Conservation (phyloP, 2,797 vertebrate species). For the Dipus sagitta region DNA sequence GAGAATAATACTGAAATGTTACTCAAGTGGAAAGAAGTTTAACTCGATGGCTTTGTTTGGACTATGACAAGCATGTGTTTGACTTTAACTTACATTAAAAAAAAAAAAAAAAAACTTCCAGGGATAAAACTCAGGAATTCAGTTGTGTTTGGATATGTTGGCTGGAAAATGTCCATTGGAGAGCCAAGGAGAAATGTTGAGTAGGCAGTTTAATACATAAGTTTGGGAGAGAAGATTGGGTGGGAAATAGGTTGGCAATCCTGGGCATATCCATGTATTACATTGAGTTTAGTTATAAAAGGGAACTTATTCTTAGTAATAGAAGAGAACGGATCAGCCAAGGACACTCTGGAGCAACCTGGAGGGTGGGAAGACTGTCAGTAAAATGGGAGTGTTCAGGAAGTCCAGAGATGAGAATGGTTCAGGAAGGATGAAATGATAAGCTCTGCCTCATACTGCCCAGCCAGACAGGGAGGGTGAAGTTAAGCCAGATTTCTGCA, state of each 20-base stretch:
- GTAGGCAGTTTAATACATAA: not conserved
- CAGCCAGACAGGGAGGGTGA: too few species aligned
- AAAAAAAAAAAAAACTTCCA: not conserved
- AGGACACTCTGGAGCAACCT: not conserved
- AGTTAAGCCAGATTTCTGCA: not conserved
- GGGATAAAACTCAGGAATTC: not conserved
- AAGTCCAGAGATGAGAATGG: not conserved
- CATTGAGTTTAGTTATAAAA: not conserved
- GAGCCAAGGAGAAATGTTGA: not conserved
- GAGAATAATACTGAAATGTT: not conserved
- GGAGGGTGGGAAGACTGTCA: not conserved
- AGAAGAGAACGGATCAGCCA: not conserved
- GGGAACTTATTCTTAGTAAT: not conserved
- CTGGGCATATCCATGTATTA: not conserved
- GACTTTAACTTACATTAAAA: not conserved
- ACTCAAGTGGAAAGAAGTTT: not conserved
- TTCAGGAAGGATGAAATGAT: not conserved
- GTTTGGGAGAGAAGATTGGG: not conserved
- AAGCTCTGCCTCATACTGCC: not conserved
- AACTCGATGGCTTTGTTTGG: not conserved
- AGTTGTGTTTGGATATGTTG: not conserved
- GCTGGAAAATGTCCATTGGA: not conserved
- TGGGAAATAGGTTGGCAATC: not conserved
- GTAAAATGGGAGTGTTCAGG: not conserved
- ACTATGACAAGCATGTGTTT: not conserved